A percentile compares a stretch with the other conserved stretches of the same genome.
These are phyloP conservation scores for Pyrrhia umbra DNA, from an alignment of 2,888 invertebrate genomes.

Conservation along the genomic window DNA sequence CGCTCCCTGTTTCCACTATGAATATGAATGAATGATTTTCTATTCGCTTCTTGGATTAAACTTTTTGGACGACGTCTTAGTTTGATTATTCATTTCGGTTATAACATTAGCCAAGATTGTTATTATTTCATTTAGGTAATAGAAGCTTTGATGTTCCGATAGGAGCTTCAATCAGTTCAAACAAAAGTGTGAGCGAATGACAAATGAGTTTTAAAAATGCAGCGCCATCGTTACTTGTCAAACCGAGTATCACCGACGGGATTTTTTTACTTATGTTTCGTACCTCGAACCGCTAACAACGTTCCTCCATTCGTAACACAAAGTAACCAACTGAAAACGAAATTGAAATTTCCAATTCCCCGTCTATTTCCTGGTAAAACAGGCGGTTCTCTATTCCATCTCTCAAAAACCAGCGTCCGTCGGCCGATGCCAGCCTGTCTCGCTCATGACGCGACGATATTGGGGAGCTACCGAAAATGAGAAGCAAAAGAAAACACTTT, in stretches of 20 bases:
- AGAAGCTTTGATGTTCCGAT: neutral
- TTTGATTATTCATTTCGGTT: constrained; percentile 57
- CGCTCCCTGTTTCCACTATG: constrained; percentile 81
- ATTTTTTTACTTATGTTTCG: constrained; percentile 47
- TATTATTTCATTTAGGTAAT: constrained; percentile 19
- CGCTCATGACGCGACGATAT: constrained; percentile 84
- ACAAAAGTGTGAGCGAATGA: constrained; percentile 18
- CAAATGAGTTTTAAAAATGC: constrained; percentile 38
- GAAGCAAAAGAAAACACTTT: constrained; percentile 86
- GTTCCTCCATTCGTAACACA: constrained; percentile 73
- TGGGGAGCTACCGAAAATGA: constrained; percentile 86
- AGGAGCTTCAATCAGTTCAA: constrained; percentile 4
- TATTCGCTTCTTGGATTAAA: constrained; percentile 85
- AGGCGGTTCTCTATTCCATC: constrained; percentile 84
- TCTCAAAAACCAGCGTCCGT: constrained; percentile 75
- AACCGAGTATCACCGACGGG: constrained; percentile 15
- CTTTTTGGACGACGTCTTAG: constrained; percentile 69
- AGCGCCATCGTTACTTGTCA: constrained; percentile 47
- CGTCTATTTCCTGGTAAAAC: constrained; percentile 86
- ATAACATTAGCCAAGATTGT: constrained; percentile 14
- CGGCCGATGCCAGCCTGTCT: constrained; percentile 78
- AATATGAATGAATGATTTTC: constrained; percentile 88
- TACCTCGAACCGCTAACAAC: constrained; percentile 58
- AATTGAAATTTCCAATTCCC: constrained; percentile 86
- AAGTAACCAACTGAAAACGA: constrained; percentile 79